These are phyloP conservation scores for Oscheius sp. DNA, from an alignment of 2,888 invertebrate species.

Conservation along the genomic window DNA sequence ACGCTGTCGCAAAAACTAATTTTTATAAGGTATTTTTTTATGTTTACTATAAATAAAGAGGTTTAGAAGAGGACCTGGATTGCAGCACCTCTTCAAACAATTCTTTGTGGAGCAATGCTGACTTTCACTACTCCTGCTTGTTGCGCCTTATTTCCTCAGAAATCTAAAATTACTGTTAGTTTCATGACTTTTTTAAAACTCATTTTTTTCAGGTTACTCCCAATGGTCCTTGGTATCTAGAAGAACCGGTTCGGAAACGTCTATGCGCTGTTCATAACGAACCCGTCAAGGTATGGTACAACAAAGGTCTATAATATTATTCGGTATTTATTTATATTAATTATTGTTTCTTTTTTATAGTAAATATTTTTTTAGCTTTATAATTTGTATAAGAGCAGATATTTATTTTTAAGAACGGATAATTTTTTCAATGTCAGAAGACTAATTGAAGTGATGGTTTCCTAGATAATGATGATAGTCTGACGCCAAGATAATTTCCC, in stretches of 20 bases:
- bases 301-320: constrained; percentile 82
- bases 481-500: not conserved
- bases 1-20: constrained; percentile 81
- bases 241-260: constrained; percentile 81
- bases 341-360: too few relatives aligned
- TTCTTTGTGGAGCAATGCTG: constrained; percentile 77
- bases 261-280: constrained; percentile 79
- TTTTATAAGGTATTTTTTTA: constrained; percentile 69
- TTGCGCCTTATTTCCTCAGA: constrained; percentile 93
- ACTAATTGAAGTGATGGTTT: too few relatives aligned
- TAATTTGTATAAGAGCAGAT: too few relatives aligned
- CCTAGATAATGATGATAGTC: too few relatives aligned
- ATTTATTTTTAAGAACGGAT: too few relatives aligned
- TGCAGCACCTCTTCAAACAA: constrained; percentile 53
- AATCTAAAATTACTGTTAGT: constrained; percentile 17
- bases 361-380: too few relatives aligned
- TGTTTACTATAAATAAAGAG: not conserved
- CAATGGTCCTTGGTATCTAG: constrained; percentile 77
- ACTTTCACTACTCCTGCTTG: constrained; percentile 93
- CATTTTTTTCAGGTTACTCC: not conserved
- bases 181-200: not conserved
- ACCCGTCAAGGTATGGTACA: constrained; percentile 82
- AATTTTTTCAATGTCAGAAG: too few relatives aligned
- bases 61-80: constrained; percentile 32
- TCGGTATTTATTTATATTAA: not conserved